phyloP scores from a whole-genome alignment of 2,797 vertebrate species.

The Xiphophorus birchmanni region DNA sequence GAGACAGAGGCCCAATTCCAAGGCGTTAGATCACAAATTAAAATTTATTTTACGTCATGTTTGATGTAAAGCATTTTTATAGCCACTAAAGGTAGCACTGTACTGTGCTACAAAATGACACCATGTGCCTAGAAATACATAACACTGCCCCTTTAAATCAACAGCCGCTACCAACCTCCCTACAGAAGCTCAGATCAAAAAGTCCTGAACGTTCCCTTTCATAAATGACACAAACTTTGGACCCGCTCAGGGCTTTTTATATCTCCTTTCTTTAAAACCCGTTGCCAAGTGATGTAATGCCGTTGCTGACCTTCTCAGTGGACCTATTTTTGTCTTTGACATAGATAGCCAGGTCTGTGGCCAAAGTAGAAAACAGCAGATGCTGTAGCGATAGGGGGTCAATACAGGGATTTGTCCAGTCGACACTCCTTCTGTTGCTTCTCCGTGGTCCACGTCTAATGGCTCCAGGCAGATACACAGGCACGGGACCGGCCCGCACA shows the following conservation, averaged over 20 bases:
- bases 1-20: too few species aligned
- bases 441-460: conserved; percentile 71
- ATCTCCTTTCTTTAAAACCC: conserved; percentile 2
- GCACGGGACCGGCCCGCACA: conserved; percentile 62
- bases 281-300: conserved; percentile 50
- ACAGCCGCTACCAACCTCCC: not conserved
- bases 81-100: too few species aligned
- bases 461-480: conserved; percentile 69
- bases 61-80: too few species aligned
- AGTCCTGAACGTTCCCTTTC: not conserved
- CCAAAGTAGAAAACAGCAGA: conserved; percentile 83
- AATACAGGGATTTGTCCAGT: conserved; percentile 81
- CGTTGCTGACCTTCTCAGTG: conserved; percentile 72
- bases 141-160: too few species aligned
- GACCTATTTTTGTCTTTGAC: conserved; percentile 82
- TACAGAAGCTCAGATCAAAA: not conserved
- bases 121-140: not conserved
- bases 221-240: conserved; percentile 5
- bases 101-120: not conserved
- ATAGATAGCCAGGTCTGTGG: conserved; percentile 75
- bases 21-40: too few species aligned
- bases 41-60: too few species aligned
- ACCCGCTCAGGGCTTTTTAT: not conserved
- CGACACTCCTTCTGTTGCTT: conserved; percentile 81
- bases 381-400: conserved; percentile 74